Evolutionary conservation across 2,888 invertebrate species (phyloP).

Genomic region (Polyommatus icarus): DNA sequence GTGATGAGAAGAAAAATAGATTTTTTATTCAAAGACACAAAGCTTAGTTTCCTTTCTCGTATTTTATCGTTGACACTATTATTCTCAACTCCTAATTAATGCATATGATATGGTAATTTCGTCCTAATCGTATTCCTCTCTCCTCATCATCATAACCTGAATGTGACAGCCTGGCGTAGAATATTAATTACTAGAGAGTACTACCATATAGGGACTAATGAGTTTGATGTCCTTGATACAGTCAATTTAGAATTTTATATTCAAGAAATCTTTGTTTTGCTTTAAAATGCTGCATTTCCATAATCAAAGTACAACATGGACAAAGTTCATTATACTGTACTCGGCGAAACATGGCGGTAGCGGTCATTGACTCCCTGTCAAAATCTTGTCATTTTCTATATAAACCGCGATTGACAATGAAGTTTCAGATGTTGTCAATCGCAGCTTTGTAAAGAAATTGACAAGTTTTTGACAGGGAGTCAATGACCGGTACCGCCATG

Average conservation of each 20-base stretch:
- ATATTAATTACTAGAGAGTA: slow-evolving; percentile 28
- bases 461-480: no score
- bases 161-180: slow-evolving; percentile 9
- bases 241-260: neutral
- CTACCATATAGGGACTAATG: neutral
- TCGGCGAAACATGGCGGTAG: no score
- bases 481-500: no score
- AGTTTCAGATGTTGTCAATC: no score
- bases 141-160: slow-evolving; percentile 26
- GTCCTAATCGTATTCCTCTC: slow-evolving; percentile 27
- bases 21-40: neutral
- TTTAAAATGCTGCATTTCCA: neutral
- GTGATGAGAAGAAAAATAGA: neutral
- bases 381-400: no score
- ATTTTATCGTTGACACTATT: neutral
- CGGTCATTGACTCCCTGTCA: no score
- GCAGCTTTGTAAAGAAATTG: no score
- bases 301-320: no score
- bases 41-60: neutral
- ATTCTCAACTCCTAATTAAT: neutral
- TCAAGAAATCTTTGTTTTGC: neutral
- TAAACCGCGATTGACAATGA: no score
- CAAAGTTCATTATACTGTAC: no score
- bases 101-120: slow-evolving; percentile 13
- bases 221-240: slow-evolving; percentile 8